phyloP scores from a whole-genome alignment of 2,797 vertebrate species.

The Scolopax rusticola region DNA sequence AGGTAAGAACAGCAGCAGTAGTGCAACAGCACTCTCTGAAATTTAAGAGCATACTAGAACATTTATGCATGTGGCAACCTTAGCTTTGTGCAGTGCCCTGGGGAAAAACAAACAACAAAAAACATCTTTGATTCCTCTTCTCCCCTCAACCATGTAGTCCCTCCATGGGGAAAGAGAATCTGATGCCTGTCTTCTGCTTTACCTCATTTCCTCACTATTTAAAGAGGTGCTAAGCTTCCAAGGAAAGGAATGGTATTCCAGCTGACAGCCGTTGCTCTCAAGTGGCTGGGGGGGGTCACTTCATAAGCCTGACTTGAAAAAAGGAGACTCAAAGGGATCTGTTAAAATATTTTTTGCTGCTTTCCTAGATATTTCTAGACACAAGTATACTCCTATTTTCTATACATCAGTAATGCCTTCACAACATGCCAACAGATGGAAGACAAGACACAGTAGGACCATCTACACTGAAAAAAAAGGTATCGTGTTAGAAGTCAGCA shows the following conservation, averaged over 20 bases:
- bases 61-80: accelerated
- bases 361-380: background rate
- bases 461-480: background rate
- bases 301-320: background rate
- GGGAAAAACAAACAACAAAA: background rate
- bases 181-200: no score
- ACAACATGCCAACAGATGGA: background rate
- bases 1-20: background rate
- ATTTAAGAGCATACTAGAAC: background rate
- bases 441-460: background rate
- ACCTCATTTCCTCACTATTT: no score
- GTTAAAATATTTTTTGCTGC: background rate
- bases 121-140: background rate
- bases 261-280: background rate
- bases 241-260: no score
- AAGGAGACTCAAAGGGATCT: accelerated
- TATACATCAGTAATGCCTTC: background rate
- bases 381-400: background rate
- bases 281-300: background rate
- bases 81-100: background rate
- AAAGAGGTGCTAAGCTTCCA: no score
- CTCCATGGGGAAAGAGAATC: no score
- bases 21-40: accelerated
- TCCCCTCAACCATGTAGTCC: background rate
- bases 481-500: background rate